Evolutionary conservation across 2,888 invertebrate genomes (phyloP), one percentile per base, ranked within the genome.

Genomic region (Pantelozetes paolii): DNA sequence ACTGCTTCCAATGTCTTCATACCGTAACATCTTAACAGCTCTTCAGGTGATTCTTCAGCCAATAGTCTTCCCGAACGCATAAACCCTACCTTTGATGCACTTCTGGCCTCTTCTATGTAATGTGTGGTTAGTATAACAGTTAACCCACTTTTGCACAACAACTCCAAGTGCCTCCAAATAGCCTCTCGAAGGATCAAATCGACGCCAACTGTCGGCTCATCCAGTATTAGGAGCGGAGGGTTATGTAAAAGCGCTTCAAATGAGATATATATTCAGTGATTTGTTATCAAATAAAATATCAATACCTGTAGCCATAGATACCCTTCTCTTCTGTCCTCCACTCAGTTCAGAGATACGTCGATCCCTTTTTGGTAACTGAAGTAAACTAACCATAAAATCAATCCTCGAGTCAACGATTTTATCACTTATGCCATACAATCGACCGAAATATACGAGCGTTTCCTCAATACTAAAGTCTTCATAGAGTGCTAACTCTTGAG

Each of bases 371-470:
- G 95, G 95, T 81, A 96, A 84, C 83, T 94, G 92, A 67, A 96
- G 86, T 83, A 95, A 94, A 82, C 92, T 91, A 40, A 94, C 84
- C 23, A 95, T 85, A 83, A 95, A 95, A 79, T 89, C 87, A 78
- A 92, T 87, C 79, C 94, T 86, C 78, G 90, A 90, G 72, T 86
- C 84, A 78, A 95, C 92, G 83, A 92, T 90, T 32, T 86, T 82
- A 42, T 90, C 89, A 81, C 88, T 86, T 94, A 95, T 94, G 78
- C 93, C 92, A 83, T 94, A 94, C 80, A 96, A 92, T 89, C 94
- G 91, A 59, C 95, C 95, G 83, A 95, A 96, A 83, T 94, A 95
- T 88, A 91, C 89, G 90, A 96, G 90, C 0, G 94, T 95, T 83
- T 96, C 95, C 78, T 89, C 88, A 80, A 96, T 94, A 45, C 93